phyloP scores from a whole-genome alignment of 2,113 vertebrate species.

The Myiagra hebetior region DNA sequence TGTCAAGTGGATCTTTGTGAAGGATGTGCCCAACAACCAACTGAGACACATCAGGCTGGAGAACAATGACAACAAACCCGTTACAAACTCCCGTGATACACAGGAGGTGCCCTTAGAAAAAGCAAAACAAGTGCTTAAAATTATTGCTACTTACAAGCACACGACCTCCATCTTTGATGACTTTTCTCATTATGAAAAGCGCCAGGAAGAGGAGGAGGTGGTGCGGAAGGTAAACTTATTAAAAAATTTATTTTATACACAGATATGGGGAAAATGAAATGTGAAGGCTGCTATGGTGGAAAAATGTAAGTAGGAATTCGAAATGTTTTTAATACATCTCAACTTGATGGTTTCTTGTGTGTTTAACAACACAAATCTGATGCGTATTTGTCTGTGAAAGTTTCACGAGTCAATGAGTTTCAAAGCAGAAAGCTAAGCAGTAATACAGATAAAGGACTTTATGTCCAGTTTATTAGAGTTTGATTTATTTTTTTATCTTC shows the following conservation, averaged over 20 bases:
- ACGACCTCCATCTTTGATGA: constrained; percentile 99
- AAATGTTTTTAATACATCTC: not conserved
- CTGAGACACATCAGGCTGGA: constrained; percentile 97
- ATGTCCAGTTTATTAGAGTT: not conserved
- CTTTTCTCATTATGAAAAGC: constrained; percentile 96
- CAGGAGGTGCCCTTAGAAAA: constrained; percentile 98
- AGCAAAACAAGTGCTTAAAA: constrained; percentile 96
- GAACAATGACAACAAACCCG: constrained; percentile 99
- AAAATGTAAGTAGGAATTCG: constrained; percentile 35
- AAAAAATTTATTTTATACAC: constrained; percentile 59
- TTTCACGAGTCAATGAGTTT: not conserved
- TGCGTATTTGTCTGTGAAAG: not conserved
- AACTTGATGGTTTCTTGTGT: not conserved
- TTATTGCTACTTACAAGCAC: constrained; percentile 97
- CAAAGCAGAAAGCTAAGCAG: not conserved
- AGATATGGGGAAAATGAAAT: constrained; percentile 58
- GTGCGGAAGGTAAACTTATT: constrained; percentile 86
- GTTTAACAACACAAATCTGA: not conserved
- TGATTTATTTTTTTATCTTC: not conserved
- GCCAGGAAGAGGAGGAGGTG: constrained; percentile 94
- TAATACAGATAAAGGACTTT: not conserved
- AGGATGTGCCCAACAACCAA: constrained; percentile 97
- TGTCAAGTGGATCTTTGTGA: constrained; percentile 98
- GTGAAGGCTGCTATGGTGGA: constrained; percentile 36
- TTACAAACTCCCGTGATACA: constrained; percentile 98